Evolutionary conservation across 2,797 vertebrate species (phyloP).

Genomic region (Allobates femoralis): DNA sequence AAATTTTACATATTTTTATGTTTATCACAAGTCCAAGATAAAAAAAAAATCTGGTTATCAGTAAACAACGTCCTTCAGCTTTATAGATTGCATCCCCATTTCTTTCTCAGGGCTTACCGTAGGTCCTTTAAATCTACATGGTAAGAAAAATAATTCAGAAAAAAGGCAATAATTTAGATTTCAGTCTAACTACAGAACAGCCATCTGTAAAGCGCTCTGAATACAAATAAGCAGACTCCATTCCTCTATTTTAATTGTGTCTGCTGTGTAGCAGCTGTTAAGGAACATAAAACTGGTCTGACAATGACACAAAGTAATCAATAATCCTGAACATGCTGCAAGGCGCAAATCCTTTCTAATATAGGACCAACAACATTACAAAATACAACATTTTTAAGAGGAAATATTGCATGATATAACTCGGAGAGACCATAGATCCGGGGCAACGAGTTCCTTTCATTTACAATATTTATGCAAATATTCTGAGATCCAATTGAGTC

Average conservation of each 20-base stretch:
- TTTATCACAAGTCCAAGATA: not conserved
- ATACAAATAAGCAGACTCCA: slow-evolving; percentile 42
- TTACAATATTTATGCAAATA: not conserved
- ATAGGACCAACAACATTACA: not conserved
- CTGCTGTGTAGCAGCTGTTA: slow-evolving; percentile 45
- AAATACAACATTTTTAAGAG: not conserved
- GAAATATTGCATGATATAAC: not conserved
- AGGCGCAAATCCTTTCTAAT: slow-evolving; percentile 29
- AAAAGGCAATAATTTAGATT: slow-evolving; percentile 27
- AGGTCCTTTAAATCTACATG: slow-evolving; percentile 17
- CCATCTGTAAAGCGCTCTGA: slow-evolving; percentile 36
- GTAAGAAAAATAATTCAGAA: slow-evolving; percentile 20
- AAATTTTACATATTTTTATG: no score
- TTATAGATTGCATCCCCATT: not conserved
- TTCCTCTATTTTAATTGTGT: slow-evolving; percentile 41
- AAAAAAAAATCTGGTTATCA: not conserved
- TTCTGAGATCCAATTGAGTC: not conserved
- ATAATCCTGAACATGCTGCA: slow-evolving; percentile 32
- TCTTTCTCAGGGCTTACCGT: not conserved
- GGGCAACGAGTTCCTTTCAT: not conserved
- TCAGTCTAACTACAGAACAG: slow-evolving; percentile 19
- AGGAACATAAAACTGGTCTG: slow-evolving; percentile 50
- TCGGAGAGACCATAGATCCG: not conserved
- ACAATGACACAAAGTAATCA: slow-evolving; percentile 54
- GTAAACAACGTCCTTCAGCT: not conserved